These are phyloP conservation scores for Campopleginae sp. DNA, from an alignment of 2,888 invertebrate species.

Conservation along the genomic window DNA sequence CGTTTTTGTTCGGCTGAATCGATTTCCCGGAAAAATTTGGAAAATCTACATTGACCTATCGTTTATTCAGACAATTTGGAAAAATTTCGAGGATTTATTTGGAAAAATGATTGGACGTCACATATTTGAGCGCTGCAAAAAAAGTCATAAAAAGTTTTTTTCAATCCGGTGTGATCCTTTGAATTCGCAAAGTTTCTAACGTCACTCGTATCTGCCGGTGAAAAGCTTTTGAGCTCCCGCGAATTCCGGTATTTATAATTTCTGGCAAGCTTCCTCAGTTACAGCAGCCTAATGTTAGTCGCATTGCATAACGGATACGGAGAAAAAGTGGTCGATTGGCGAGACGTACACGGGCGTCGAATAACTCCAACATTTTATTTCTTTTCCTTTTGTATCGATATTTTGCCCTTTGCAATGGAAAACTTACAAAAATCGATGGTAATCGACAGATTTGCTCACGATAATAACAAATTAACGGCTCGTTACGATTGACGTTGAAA, in stretches of 20 bases:
- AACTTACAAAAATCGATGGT: constrained; percentile 7
- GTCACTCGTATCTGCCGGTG: constrained; percentile 21
- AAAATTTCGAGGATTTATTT: not conserved
- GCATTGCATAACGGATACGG: constrained; percentile 75
- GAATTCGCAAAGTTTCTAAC: constrained; percentile 54
- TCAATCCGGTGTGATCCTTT: constrained; percentile 15
- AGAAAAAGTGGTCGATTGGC: constrained; percentile 63
- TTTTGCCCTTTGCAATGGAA: not conserved
- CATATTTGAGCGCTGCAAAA: not conserved
- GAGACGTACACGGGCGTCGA: constrained; percentile 61
- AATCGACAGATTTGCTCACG: too few relatives aligned
- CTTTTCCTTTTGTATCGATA: constrained; percentile 17
- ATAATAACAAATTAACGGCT: not conserved
- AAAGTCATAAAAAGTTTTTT: not conserved
- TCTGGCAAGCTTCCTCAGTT: constrained; percentile 78
- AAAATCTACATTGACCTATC: not conserved
- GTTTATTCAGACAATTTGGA: not conserved
- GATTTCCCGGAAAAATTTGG: not conserved
- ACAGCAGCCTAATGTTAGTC: constrained; percentile 78
- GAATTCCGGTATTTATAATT: constrained; percentile 83
- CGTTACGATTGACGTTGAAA: not conserved
- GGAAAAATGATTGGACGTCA: too few relatives aligned
- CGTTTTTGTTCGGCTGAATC: not conserved
- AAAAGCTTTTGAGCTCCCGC: constrained; percentile 70
- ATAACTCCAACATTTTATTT: constrained; percentile 27